Percentiles rank a stretch among this genome's conserved stretches.
Conservation (phyloP, 2,888 invertebrate species). For the Drosophila limbata region DNA sequence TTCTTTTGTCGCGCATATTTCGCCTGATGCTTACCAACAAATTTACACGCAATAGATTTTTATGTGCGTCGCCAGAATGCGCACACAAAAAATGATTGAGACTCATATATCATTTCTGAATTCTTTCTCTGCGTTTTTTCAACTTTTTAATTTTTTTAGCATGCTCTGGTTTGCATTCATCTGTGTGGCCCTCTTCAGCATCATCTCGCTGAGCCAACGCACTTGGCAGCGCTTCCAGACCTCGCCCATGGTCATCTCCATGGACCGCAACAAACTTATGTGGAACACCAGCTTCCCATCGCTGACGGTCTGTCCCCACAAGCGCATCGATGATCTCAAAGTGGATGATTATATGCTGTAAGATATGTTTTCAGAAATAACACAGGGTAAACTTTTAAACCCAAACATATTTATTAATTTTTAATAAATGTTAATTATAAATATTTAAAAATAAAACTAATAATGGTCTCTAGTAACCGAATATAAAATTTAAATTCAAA, state of each 20-base stretch:
- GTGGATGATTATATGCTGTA: conserved; percentile 87
- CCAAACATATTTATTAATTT: too few relatives aligned
- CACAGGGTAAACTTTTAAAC: too few relatives aligned
- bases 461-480: too few relatives aligned
- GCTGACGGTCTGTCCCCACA: conserved; percentile 88
- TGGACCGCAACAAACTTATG: conserved; percentile 90
- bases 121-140: conserved; percentile 6
- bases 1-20: conserved; percentile 62
- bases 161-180: conserved; percentile 87
- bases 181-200: conserved; percentile 86
- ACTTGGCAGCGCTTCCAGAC: conserved; percentile 89
- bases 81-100: conserved; percentile 30
- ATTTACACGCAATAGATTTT: conserved; percentile 83
- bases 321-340: conserved; percentile 87
- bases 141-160: conserved; percentile 79
- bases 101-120: conserved; percentile 58
- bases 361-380: conserved; percentile 51
- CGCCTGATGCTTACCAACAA: conserved; percentile 58
- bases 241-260: conserved; percentile 90
- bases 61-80: conserved; percentile 68
- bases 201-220: conserved; percentile 87
- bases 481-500: too few relatives aligned
- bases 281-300: conserved; percentile 91
- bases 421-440: not conserved
- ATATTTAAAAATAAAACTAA: too few relatives aligned